Evolutionary conservation across 2,797 vertebrate genomes (phyloP).

Genomic region (Spinibarbus caldwelli): DNA sequence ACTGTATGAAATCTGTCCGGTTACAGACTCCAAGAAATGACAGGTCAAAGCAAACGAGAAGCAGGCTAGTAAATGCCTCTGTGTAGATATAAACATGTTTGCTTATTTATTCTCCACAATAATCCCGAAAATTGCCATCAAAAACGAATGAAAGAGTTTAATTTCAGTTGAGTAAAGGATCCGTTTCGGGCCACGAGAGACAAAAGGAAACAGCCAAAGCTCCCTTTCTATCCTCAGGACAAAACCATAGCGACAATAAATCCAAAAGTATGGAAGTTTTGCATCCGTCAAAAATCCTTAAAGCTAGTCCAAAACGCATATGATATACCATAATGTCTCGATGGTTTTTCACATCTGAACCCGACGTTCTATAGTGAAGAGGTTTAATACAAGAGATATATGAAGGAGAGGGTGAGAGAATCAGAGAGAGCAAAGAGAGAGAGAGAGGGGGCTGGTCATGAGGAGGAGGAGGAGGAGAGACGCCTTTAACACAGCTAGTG

Average conservation of each 20-base stretch:
- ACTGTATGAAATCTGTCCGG: conserved; percentile 62
- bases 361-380: neutral
- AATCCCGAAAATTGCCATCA: neutral
- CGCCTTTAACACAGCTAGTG: conserved; percentile 12
- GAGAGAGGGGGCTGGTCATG: neutral
- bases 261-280: conserved; percentile 10
- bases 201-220: conserved; percentile 36
- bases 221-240: neutral
- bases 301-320: neutral
- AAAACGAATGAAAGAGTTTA: neutral
- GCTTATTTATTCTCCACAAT: neutral
- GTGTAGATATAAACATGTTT: conserved; percentile 45
- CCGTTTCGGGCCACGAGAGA: neutral
- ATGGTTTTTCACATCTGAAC: neutral
- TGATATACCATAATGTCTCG: neutral
- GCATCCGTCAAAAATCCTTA: conserved; percentile 1
- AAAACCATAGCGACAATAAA: neutral
- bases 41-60: conserved; percentile 47
- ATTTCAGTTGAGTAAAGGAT: neutral
- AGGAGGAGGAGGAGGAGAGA: conserved; percentile 37
- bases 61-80: conserved; percentile 21
- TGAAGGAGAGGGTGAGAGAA: neutral
- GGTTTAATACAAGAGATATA: neutral
- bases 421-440: neutral
- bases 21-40: conserved; percentile 50